Evolutionary conservation across 2,113 vertebrate genomes (phyloP), one percentile per base, ranked within the genome.

Genomic region (Oryzias curvinotus): DNA sequence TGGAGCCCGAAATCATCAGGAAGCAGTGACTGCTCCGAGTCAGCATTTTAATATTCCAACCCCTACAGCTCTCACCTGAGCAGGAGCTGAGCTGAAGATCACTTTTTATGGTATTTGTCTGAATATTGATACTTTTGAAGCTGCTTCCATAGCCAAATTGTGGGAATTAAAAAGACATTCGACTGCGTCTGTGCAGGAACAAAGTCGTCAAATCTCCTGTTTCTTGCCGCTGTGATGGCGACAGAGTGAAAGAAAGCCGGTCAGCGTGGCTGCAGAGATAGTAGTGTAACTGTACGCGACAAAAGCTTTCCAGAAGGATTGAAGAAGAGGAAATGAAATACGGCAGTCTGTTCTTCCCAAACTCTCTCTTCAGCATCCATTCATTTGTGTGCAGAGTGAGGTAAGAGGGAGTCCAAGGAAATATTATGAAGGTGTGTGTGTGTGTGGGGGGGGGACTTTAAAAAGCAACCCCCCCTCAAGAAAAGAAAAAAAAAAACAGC

Each of bases 331-430:
- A 52, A 42, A 75, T 65, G 2, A 78, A 83, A 68, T 47, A 47
- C 74, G 74, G 60, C 48, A 44, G 67, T 60, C 26, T 66, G 60
- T 65, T 36, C 65, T 73, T 12, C 49, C 7, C 19, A 2, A 56
- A 26, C 10, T 60, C 53, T 18, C 56, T 52, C 68, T 43, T 54
- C 62, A 62, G 56, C 6, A 58, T 71, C 41, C 5, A 45, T 62
- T 55, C 26, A 57, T 42, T 58, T 54, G 58, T 15, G 48, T 47
- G 68, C 30, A 56, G 61, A 52, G 54, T 56, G 15, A 28, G 30
- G 43, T 13, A 19, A 58, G 63, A 55, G 81, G 68, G 78, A 76
- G 80, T 75, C 3, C 50, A 61, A 25, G n/a, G 55, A 56, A 42
- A 67, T 57, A 51, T 64, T 75, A 49, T 10, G 30, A n/a, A n/a